Evolutionary conservation across 92 coral and sea anemone species (phyloP), one percentile per base, ranked within the genome.

Genomic region (Anthopleura xanthogrammica): DNA sequence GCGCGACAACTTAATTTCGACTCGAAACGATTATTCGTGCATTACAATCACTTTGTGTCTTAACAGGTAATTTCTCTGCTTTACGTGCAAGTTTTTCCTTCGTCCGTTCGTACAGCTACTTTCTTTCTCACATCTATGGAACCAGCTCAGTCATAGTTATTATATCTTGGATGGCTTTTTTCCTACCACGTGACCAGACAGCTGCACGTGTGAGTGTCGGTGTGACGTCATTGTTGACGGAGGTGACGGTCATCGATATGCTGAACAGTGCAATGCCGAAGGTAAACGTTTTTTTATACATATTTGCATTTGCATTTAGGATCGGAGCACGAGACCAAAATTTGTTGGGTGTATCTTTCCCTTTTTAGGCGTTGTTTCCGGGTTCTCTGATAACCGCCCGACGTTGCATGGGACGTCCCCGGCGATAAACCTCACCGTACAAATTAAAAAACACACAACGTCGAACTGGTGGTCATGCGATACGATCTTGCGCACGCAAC

Each of bases 141-240:
- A 86, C 89, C 43, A 89, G 92, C 70, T 88, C 83, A 40, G 77
- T 89, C 12, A 89, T 89, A 42, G 89, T 85, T 1, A 54, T 76
- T 20, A 79, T 89, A 5, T 89, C 92, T 20, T 85, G 89, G 92
- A 86, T 85, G 19, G 77, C 92, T 1, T 89, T 89, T 86, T 57
- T 82, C 10, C 79, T 89, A 29, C 92, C 92, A 39, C 86, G 88
- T 19, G 83, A 79, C 57, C 92, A 89, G 77, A 82, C 92, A 40
- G 89, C 92, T 36, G 92, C 92, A 40, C 89, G 92, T 48, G 80
- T 89, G 52, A 85, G 86, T 19, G 86, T 89, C 50, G 92, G 92
- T 68, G 92, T 89, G 80, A 89, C 92, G 92, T 89, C 92, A 77
- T 79, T 89, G 9, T 80, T 89, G 79, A 89, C 92, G 48, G 88